Base-by-base conservation (phyloP, 2,113 vertebrate genomes). In the Etia nguti region DNA sequence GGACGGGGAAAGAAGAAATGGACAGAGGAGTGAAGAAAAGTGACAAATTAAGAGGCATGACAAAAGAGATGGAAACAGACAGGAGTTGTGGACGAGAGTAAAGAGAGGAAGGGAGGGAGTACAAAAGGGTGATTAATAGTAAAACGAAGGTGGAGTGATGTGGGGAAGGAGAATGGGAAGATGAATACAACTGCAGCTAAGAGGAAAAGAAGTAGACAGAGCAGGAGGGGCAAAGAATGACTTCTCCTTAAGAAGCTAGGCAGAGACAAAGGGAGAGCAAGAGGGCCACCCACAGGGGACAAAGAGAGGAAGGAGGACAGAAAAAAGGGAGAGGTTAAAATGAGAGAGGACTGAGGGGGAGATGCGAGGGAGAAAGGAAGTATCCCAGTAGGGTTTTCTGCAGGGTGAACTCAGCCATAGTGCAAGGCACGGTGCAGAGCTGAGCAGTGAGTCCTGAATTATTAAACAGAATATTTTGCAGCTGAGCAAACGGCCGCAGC, bases 381-480 rank as follows among this genome's bases (percentile, higher is more conserved):
- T 46, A 41, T 85, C 90, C 79, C 80, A 55, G 87, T 50, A 80
- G 83, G 89, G 70, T 79, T 92, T 93, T 92, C 89, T 9, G 80
- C 84, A 86, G 89, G 85, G 89, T 90, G 88, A 89, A 86, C 85
- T 86, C 84, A 89, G 86, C 79, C 85, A 81, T 81, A 88, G 86
- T 83, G 90, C 20, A 12, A 79, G 85, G 75, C 29, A 8, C 22
- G 34, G 52, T 43, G 89, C 90, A 81, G 86, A 77, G 68, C 88
- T 57, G 85, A 85, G 88, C 89, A 80, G 90, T 68, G 60, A 90
- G 70, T 94, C 89, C 85, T 96, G 93, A 95, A 96, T 96, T 96
- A 96, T 96, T 96, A 93, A 96, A 94, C 79, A 84, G 87, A 89
- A 89, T 90, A 93, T 95, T 94, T 93, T 95, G 92, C 94, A 93